Conservation (phyloP, 2,113 vertebrate species). For the western clawed frog (Xenopus tropicalis) region UCB_Xtro_10.0 CM004449.2:100225001-100225500, state of each 20-base stretch:
- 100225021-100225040: background rate
- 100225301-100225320: background rate
- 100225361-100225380: background rate
- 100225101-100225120: background rate
- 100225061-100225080: slow-evolving; percentile 2
- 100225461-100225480: no score
- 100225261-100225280: slow-evolving; percentile 5
- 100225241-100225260: background rate
- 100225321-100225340: background rate
- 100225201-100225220: background rate
- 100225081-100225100: slow-evolving; percentile 1
- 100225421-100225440: no score
- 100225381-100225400: background rate
- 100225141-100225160: slow-evolving; percentile 3
- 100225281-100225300: background rate
- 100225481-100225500: no score
- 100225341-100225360: background rate
- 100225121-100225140: background rate
- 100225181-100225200: slow-evolving; percentile 7
- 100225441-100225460: no score
- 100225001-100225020: background rate
- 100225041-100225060: background rate
- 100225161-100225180: background rate
- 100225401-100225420: no score
- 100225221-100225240: background rate